Conservation (phyloP, 2,113 vertebrate species). For the Ciconia stormi region DNA sequence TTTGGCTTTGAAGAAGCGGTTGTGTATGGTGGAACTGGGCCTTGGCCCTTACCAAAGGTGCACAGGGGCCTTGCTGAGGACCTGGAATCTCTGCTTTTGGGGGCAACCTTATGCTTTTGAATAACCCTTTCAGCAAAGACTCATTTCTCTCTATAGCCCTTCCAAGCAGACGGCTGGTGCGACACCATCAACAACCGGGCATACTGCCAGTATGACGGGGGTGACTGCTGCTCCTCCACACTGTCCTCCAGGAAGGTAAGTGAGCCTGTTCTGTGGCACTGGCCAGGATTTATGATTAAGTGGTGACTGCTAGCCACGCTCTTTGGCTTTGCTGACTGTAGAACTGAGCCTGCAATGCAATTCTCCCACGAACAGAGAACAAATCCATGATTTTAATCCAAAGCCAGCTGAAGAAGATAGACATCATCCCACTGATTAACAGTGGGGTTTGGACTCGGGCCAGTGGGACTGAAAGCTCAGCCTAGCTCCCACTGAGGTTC, state of each 20-base stretch:
- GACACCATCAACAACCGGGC: constrained; percentile 97
- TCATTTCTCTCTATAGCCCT: constrained; percentile 79
- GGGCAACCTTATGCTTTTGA: background rate
- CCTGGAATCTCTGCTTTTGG: background rate
- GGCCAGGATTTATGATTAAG: background rate
- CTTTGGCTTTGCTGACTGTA: background rate
- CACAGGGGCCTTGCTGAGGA: background rate
- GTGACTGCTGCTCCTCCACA: constrained; percentile 96
- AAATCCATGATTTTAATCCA: background rate
- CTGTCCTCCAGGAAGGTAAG: constrained; percentile 93
- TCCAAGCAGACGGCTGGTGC: constrained; percentile 95
- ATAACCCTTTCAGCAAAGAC: background rate
- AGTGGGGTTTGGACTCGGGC: background rate
- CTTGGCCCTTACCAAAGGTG: background rate
- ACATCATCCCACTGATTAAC: background rate
- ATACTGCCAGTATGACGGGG: constrained; percentile 94
- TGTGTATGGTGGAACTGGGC: background rate
- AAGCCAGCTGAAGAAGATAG: constrained; percentile 48
- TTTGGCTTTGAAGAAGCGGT: background rate
- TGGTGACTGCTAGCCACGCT: background rate
- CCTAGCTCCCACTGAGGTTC: background rate
- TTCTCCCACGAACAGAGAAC: background rate
- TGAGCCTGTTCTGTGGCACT: background rate
- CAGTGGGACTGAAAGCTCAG: background rate
- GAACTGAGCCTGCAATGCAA: background rate